These are phyloP conservation scores for Caenorhabditis macrosperma DNA, from an alignment of 2,888 invertebrate genomes.

Conservation along the genomic window DNA sequence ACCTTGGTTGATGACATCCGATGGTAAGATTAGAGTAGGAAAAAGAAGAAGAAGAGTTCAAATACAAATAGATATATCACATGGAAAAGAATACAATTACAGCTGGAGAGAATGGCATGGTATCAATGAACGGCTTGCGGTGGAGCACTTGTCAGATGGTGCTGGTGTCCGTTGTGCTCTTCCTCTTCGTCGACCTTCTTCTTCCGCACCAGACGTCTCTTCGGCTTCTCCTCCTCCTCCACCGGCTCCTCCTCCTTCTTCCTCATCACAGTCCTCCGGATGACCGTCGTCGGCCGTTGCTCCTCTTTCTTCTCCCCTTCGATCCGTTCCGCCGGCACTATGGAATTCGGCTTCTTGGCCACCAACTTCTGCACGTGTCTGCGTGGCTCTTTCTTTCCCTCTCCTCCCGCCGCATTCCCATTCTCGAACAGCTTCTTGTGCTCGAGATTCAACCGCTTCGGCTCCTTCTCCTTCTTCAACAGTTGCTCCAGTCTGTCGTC, in stretches of 20 bases:
- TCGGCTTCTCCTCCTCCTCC: slow-evolving; percentile 23
- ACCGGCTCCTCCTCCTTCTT: slow-evolving; percentile 27
- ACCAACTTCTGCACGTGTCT: slow-evolving; percentile 31
- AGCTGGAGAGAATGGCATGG: not conserved
- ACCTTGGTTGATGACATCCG: too few species aligned
- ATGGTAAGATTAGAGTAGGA: too few species aligned
- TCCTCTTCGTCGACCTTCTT: slow-evolving; percentile 36
- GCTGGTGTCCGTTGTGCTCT: slow-evolving; percentile 9
- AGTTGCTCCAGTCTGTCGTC: slow-evolving; percentile 35
- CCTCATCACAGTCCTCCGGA: slow-evolving; percentile 50
- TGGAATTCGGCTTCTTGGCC: slow-evolving; percentile 41
- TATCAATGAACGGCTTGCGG: slow-evolving; percentile 43
- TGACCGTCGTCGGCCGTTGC: slow-evolving; percentile 48
- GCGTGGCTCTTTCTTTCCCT: not conserved
- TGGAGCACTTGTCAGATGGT: slow-evolving; percentile 21
- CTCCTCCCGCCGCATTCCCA: not conserved
- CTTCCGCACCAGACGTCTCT: slow-evolving; percentile 37
- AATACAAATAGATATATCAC: not conserved
- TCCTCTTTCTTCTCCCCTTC: slow-evolving; percentile 44
- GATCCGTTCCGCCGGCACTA: slow-evolving; percentile 19
- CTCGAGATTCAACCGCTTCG: slow-evolving; percentile 28
- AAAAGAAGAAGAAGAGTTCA: slow-evolving; percentile 2
- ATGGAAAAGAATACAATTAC: not conserved
- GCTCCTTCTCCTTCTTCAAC: slow-evolving; percentile 51
- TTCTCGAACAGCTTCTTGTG: slow-evolving; percentile 44